These are phyloP conservation scores for Rattus rattus DNA, from an alignment of 2,113 vertebrate species.

Conservation along the genomic window DNA sequence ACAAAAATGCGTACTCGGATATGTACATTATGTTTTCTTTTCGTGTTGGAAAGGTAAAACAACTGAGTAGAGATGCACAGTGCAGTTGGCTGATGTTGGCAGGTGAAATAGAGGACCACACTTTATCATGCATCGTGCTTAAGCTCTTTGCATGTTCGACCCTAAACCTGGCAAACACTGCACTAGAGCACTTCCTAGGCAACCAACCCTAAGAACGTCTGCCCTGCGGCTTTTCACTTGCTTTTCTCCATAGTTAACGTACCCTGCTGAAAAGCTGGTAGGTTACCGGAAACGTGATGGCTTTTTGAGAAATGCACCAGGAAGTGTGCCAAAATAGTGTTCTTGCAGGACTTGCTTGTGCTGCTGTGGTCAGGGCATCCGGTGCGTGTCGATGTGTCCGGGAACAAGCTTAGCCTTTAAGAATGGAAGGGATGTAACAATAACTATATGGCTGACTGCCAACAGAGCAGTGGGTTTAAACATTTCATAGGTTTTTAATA, in stretches of 20 bases:
- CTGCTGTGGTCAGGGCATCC: not conserved
- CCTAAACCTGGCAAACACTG: not conserved
- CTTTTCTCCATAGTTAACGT: not conserved
- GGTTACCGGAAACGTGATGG: conserved; percentile 1
- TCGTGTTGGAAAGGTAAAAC: not conserved
- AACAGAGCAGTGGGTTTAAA: not conserved
- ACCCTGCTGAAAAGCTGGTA: not conserved
- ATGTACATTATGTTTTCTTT: not conserved
- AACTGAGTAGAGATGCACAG: not conserved
- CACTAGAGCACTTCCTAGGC: not conserved
- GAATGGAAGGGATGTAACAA: not conserved
- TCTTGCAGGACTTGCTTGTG: not conserved
- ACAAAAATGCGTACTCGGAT: not conserved
- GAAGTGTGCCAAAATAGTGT: not conserved
- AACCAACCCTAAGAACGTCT: not conserved
- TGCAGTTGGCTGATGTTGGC: not conserved
- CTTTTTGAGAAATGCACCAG: conserved; percentile 28
- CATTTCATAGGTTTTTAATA: not conserved
- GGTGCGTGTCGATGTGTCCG: not conserved
- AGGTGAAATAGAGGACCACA: no score
- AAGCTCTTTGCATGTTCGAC: not conserved
- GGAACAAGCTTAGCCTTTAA: not conserved
- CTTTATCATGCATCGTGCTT: not conserved
- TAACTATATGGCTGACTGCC: not conserved
- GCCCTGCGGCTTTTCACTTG: not conserved